phyloP scores from a whole-genome alignment of 2,888 invertebrate genomes.

The Lomographa bimaculata region DNA sequence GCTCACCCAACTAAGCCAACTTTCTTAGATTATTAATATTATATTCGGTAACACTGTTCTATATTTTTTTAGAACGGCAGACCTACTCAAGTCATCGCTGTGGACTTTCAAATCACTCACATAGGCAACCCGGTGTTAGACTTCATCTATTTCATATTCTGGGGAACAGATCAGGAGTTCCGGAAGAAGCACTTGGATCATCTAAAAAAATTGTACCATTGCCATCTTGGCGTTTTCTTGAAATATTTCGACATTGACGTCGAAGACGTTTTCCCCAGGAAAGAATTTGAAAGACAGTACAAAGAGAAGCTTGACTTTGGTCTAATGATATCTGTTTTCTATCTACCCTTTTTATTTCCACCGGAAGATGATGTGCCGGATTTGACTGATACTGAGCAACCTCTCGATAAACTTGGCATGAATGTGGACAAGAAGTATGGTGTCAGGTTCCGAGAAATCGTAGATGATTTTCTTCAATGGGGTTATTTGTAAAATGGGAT shows the following conservation, averaged over 20 bases:
- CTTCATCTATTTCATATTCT: conserved; percentile 49
- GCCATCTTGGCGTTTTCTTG: conserved; percentile 42
- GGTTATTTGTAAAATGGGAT: conserved; percentile 38
- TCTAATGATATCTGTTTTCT: conserved; percentile 36
- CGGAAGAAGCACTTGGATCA: conserved; percentile 42
- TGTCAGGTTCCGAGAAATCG: conserved; percentile 39
- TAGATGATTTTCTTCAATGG: conserved; percentile 48
- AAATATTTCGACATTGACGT: conserved; percentile 46
- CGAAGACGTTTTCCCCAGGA: conserved; percentile 40
- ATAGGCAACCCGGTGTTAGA: conserved; percentile 51
- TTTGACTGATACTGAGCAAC: conserved; percentile 19
- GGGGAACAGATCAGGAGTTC: conserved; percentile 46
- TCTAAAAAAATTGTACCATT: conserved; percentile 49
- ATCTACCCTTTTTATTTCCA: conserved; percentile 47
- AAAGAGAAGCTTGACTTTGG: conserved; percentile 49
- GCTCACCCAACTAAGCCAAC: no score
- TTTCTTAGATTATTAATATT: no score
- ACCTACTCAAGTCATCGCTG: conserved; percentile 41
- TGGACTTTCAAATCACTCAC: conserved; percentile 52
- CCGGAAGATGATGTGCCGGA: conserved; percentile 44
- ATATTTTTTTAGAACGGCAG: conserved; percentile 43
- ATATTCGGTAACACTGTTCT: no score
- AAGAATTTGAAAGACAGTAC: conserved; percentile 47
- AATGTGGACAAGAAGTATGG: conserved; percentile 38
- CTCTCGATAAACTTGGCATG: conserved; percentile 7